Percentiles rank a stretch among this genome's conserved stretches.
Evolutionary conservation across 2,797 vertebrate species (phyloP).

Genomic region (Urosaurus nigricauda): DNA sequence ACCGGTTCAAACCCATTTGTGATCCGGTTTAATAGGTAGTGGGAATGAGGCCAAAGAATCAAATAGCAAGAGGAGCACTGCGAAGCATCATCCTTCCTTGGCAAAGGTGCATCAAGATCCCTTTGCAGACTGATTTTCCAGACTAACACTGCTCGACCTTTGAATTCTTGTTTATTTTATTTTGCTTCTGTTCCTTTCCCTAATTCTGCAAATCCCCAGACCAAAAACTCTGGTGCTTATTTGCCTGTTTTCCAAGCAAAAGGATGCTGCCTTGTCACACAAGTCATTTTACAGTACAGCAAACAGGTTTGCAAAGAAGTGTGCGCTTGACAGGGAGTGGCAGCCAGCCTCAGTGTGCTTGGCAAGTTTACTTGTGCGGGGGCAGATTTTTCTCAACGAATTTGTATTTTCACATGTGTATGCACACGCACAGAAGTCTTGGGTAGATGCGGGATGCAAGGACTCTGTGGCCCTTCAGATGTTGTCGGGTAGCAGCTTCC

Average conservation of each 20-base stretch:
- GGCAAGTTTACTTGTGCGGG: neutral
- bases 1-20: too few relatives aligned
- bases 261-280: neutral
- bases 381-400: neutral
- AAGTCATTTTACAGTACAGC: neutral
- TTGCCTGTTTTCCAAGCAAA: neutral
- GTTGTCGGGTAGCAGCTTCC: neutral
- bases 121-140: too few relatives aligned
- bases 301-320: neutral
- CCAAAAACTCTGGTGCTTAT: neutral
- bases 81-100: too few relatives aligned
- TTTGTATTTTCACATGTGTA: neutral
- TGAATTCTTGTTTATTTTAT: too few relatives aligned
- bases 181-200: too few relatives aligned
- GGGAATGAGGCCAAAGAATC: too few relatives aligned
- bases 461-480: neutral
- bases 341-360: too few relatives aligned
- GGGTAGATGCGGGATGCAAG: neutral
- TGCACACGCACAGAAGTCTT: too few relatives aligned
- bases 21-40: too few relatives aligned
- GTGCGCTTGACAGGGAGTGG: neutral
- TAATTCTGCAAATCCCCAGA: neutral
- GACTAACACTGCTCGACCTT: too few relatives aligned
- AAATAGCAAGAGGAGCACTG: too few relatives aligned
- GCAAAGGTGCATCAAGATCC: too few relatives aligned